phyloP scores from a whole-genome alignment of 2,888 invertebrate species.

The Acleris holmiana region DNA sequence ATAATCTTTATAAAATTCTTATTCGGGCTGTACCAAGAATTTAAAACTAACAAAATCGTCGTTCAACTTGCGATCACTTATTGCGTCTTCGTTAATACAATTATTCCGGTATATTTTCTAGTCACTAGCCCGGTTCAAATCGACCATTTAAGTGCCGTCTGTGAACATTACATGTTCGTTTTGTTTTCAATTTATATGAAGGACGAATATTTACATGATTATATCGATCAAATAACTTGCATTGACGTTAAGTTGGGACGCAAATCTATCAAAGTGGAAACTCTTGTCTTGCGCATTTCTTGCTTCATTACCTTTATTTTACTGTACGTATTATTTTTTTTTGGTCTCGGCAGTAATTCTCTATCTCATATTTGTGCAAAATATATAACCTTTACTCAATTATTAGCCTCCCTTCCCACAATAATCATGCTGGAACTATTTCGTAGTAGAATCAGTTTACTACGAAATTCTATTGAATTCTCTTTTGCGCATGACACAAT shows the following conservation, averaged over 20 bases:
- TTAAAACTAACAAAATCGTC: neutral
- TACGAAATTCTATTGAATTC: conserved; percentile 25
- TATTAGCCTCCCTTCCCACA: conserved; percentile 12
- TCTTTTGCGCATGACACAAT: neutral
- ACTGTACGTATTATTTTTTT: neutral
- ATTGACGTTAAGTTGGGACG: neutral
- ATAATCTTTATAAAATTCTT: conserved; percentile 4
- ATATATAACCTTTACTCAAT: neutral
- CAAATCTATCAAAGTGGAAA: neutral
- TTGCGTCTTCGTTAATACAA: neutral
- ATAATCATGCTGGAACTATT: conserved; percentile 32
- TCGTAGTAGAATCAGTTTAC: conserved; percentile 22
- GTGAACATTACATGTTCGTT: neutral
- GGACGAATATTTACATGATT: neutral
- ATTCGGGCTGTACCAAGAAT: neutral
- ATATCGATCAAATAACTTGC: neutral
- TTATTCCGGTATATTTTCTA: neutral
- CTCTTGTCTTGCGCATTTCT: neutral
- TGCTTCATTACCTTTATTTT: neutral
- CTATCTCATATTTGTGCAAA: neutral
- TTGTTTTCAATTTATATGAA: neutral
- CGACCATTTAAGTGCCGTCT: no score
- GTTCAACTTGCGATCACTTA: neutral
- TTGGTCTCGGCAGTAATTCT: neutral
- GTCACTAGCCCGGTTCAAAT: rapidly evolving